Evolutionary conservation across 2,888 invertebrate species (phyloP).

Genomic region (Lasioglossum lativentre): DNA sequence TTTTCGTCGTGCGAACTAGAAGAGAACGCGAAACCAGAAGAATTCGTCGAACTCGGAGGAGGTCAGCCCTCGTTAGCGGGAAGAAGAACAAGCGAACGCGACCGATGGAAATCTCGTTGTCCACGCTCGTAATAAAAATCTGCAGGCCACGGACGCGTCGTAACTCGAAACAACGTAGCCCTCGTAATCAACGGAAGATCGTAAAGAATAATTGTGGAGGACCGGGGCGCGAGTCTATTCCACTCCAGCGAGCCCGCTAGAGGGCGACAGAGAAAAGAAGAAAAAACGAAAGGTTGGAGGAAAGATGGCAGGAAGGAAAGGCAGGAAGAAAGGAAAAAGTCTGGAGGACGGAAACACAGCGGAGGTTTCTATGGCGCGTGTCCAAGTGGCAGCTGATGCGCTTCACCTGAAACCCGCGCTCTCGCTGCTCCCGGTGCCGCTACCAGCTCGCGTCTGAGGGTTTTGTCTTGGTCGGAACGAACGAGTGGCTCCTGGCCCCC

Average conservation of each 20-base stretch:
- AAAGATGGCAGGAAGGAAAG: neutral
- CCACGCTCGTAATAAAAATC: neutral
- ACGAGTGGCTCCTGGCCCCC: conserved; percentile 45
- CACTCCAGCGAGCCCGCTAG: neutral
- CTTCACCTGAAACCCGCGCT: conserved; percentile 65
- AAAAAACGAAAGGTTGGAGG: too few relatives aligned
- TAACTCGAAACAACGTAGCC: neutral
- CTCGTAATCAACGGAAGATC: neutral
- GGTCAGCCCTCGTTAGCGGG: neutral
- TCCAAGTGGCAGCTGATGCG: conserved; percentile 82
- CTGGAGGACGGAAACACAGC: conserved; percentile 27
- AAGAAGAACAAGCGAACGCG: neutral
- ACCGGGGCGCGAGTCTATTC: conserved; percentile 9
- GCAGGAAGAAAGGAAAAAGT: conserved; percentile 1
- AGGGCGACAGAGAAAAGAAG: neutral
- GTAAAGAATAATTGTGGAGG: neutral
- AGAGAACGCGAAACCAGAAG: too few relatives aligned
- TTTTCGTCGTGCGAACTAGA: too few relatives aligned
- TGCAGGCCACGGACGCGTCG: neutral
- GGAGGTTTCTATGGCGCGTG: conserved; percentile 80
- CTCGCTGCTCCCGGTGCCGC: neutral
- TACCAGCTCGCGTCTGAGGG: conserved; percentile 57
- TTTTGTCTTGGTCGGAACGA: conserved; percentile 57
- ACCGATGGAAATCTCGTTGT: neutral
- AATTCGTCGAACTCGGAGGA: too few relatives aligned